Conservation (phyloP, 2,797 vertebrate species). For the Halcyon smyrnensis region DNA sequence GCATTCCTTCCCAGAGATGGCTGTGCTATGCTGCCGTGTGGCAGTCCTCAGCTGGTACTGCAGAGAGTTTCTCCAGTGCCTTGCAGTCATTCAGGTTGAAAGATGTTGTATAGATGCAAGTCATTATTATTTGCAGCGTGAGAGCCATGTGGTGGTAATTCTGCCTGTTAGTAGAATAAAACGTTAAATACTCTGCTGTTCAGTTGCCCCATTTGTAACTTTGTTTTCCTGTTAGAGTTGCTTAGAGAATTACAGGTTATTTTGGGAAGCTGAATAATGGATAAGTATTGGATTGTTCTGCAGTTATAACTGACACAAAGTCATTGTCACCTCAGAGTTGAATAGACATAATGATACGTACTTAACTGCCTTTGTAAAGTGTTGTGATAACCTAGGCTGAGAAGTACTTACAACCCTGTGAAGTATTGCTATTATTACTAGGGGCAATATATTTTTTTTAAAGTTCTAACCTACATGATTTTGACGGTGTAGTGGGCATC, state of each 20-base stretch:
- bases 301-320: conserved; percentile 59
- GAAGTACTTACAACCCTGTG: conserved; percentile 28
- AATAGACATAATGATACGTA: conserved; percentile 50
- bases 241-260: conserved; percentile 51
- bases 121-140: neutral
- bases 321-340: conserved; percentile 29
- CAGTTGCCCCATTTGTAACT: neutral
- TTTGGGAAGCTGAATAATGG: conserved; percentile 57
- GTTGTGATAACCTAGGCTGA: conserved; percentile 50
- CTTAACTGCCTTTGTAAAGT: conserved; percentile 49
- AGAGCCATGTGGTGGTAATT: neutral
- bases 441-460: conserved; percentile 1
- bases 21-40: neutral
- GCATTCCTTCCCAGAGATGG: conserved; percentile 25
- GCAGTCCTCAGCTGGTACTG: neutral
- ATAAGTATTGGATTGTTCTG: conserved; percentile 54
- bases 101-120: neutral
- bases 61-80: neutral
- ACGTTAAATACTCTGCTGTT: neutral
- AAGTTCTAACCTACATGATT: conserved; percentile 15
- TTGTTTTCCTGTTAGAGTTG: conserved; percentile 1
- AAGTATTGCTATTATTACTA: conserved; percentile 45
- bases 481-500: neutral
- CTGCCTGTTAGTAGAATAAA: neutral
- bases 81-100: neutral